Conservation (phyloP, 1,140 invertebrate genomes). For the Venustaconcha ellipsiformis region DNA sequence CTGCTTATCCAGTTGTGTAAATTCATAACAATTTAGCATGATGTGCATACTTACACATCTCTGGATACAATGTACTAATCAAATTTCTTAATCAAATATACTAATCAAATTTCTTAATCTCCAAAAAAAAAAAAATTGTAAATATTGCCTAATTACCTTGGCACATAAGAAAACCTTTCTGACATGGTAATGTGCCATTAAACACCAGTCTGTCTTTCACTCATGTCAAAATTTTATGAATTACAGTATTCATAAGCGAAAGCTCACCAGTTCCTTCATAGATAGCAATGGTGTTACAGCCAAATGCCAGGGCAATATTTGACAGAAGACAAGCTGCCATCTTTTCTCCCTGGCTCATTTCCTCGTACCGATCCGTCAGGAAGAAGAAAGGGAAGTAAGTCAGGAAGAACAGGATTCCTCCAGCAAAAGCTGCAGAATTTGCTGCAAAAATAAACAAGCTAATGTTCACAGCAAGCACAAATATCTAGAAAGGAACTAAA, state of each 20-base stretch:
- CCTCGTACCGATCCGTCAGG: conserved; percentile 74
- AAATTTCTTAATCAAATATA: no score
- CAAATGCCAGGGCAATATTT: conserved; percentile 64
- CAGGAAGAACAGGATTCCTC: conserved; percentile 63
- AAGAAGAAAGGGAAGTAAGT: conserved; percentile 71
- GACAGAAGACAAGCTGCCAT: conserved; percentile 52
- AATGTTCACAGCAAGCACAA: neutral
- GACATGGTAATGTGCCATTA: no score
- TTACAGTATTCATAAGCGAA: neutral
- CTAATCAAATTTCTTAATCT: no score
- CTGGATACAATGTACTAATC: no score
- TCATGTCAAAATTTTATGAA: no score
- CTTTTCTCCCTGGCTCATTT: conserved; percentile 48
- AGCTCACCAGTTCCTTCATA: conserved; percentile 70
- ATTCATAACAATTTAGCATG: no score
- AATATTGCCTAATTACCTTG: no score
- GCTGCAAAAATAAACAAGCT: conserved; percentile 47
- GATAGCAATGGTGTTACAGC: conserved; percentile 65
- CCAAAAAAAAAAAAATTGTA: no score
- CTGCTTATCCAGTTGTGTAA: no score
- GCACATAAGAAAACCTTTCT: no score
- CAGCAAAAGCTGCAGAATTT: conserved; percentile 61
- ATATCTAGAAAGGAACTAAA: neutral
- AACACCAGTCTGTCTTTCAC: no score
- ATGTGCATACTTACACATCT: no score